These are phyloP conservation scores for Griposia aprilina DNA, from an alignment of 2,888 invertebrate genomes.

Conservation along the genomic window DNA sequence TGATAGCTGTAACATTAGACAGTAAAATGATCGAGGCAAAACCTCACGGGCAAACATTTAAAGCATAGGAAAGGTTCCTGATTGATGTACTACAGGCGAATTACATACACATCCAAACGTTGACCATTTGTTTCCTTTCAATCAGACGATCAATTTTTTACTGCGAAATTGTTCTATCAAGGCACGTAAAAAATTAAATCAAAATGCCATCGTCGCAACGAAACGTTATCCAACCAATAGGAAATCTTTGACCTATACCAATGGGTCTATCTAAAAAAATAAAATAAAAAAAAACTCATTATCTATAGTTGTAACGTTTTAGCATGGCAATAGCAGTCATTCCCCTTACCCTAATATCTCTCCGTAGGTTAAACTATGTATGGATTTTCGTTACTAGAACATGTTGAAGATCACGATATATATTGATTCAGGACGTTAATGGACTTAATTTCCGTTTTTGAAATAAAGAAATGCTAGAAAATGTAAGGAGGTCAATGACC, in stretches of 20 bases:
- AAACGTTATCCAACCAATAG: not conserved
- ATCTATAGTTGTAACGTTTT: not conserved
- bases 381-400: not conserved
- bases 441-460: too few relatives aligned
- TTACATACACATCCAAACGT: not conserved
- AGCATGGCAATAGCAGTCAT: not conserved
- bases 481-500: not conserved
- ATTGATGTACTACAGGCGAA: not conserved
- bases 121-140: not conserved
- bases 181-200: not conserved
- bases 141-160: not conserved
- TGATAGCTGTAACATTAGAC: not conserved
- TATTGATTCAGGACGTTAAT: too few relatives aligned
- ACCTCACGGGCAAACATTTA: not conserved
- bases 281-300: too few relatives aligned
- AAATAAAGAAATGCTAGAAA: too few relatives aligned
- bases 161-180: not conserved
- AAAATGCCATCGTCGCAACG: not conserved
- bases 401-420: not conserved
- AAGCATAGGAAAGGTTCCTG: not conserved
- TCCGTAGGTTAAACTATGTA: not conserved
- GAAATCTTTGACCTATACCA: not conserved
- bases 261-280: not conserved
- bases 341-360: not conserved
- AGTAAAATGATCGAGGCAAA: not conserved